A percentile compares a stretch with the other conserved stretches of the same genome.
Conservation (phyloP, 2,113 vertebrate species). For the Oxyura jamaicensis region DNA sequence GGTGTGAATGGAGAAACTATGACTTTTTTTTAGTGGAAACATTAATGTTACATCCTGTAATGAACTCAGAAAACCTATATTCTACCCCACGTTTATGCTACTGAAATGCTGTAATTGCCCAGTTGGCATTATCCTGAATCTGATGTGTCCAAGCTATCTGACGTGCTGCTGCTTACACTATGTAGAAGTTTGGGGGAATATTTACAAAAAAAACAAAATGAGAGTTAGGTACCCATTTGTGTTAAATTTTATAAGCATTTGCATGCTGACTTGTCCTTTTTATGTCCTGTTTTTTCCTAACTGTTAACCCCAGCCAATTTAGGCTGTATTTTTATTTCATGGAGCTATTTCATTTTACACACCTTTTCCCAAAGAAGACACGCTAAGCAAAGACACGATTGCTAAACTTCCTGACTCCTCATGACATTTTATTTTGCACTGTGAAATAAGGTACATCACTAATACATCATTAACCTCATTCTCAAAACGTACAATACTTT, state of each 20-base stretch:
- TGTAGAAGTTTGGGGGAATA: not conserved
- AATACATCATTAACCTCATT: not conserved
- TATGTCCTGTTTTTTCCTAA: not conserved
- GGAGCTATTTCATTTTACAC: rapidly evolving
- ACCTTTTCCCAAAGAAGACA: not conserved
- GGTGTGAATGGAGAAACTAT: not conserved
- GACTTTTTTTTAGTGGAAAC: not conserved
- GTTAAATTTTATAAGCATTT: not conserved
- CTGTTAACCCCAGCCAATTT: not conserved
- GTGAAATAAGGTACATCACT: rapidly evolving
- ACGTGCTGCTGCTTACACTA: not conserved
- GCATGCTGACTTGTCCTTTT: not conserved
- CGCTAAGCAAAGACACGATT: not conserved
- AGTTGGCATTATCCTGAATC: not conserved
- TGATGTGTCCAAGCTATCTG: not conserved
- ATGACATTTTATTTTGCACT: not conserved
- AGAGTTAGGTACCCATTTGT: not conserved
- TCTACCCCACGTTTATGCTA: not conserved
- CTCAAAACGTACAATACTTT: not conserved
- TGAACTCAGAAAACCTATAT: not conserved
- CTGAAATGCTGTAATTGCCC: not conserved
- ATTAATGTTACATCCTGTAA: not conserved
- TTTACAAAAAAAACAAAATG: not conserved
- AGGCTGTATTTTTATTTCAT: not conserved
- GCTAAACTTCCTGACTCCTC: not conserved